phyloP scores from a whole-genome alignment of 2,797 vertebrate genomes.

The Phoebastria nigripes region DNA sequence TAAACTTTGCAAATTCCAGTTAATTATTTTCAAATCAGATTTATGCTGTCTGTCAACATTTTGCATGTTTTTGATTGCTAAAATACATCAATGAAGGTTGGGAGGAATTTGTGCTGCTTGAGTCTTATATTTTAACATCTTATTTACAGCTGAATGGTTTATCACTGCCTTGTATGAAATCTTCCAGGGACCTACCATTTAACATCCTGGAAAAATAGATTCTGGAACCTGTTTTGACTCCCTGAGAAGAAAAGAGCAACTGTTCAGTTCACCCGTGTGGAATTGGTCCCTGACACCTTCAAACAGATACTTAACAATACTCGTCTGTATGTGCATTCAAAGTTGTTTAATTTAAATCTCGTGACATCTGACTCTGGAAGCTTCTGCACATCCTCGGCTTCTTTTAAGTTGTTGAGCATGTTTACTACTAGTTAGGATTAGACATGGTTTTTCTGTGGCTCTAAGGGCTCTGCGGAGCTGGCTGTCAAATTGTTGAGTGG shows the following conservation, averaged over 20 bases:
- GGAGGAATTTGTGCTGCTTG: not conserved
- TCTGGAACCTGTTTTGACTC: not conserved
- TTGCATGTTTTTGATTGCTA: not conserved
- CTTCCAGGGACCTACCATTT: not conserved
- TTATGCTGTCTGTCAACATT: not conserved
- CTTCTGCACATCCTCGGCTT: not conserved
- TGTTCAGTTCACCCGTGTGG: not conserved
- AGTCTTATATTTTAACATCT: not conserved
- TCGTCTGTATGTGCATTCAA: not conserved
- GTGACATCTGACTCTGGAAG: not conserved
- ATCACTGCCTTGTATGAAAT: not conserved
- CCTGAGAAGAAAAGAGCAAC: not conserved
- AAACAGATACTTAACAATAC: not conserved
- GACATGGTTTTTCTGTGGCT: not conserved
- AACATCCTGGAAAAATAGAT: not conserved
- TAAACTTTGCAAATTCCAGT: not conserved
- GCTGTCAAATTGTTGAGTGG: not conserved
- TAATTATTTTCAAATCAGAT: not conserved
- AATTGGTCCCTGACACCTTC: not conserved
- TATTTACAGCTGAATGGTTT: not conserved
- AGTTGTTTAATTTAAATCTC: not conserved
- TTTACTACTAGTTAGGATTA: not conserved
- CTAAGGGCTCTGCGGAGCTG: not conserved
- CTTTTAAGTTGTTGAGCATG: not conserved
- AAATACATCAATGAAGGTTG: not conserved